Conservation (phyloP, 1,140 invertebrate species). For the Caenorhabditis tropicalis region DNA sequence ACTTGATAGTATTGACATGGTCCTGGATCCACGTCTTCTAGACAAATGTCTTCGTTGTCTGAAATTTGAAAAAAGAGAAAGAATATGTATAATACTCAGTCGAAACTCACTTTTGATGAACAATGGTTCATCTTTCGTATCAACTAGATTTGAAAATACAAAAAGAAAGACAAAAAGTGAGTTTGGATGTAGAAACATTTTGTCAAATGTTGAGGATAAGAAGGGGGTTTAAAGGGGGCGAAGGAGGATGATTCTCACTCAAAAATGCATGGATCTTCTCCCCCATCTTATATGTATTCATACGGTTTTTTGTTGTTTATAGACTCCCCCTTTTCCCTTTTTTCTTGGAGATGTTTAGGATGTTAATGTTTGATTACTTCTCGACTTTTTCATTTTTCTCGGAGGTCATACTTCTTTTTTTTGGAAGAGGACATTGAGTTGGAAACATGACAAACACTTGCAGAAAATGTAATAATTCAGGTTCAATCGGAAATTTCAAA, state of each 20-base stretch:
- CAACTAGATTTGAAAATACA: background rate
- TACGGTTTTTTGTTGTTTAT: conserved; percentile 27
- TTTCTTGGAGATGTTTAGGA: conserved; percentile 19
- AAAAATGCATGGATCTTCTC: background rate
- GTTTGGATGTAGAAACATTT: background rate
- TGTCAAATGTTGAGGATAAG: background rate
- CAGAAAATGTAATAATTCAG: no score
- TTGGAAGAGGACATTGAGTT: no score
- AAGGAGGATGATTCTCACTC: background rate
- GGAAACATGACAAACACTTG: no score
- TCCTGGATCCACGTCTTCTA: conserved; percentile 59
- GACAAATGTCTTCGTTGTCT: conserved; percentile 58
- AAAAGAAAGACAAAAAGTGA: background rate
- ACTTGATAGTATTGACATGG: conserved; percentile 65
- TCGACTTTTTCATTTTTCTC: background rate
- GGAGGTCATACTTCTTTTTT: background rate
- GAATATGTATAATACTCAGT: no score
- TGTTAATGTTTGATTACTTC: background rate
- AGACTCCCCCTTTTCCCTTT: background rate
- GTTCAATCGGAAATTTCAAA: no score
- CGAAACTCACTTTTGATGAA: conserved; percentile 44
- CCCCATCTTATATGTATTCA: background rate
- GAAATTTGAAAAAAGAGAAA: background rate
- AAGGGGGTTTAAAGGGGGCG: background rate
- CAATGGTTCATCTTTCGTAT: conserved; percentile 44